Base-by-base conservation (phyloP, 2,113 vertebrate genomes). In the Pogonocichla stellata region DNA sequence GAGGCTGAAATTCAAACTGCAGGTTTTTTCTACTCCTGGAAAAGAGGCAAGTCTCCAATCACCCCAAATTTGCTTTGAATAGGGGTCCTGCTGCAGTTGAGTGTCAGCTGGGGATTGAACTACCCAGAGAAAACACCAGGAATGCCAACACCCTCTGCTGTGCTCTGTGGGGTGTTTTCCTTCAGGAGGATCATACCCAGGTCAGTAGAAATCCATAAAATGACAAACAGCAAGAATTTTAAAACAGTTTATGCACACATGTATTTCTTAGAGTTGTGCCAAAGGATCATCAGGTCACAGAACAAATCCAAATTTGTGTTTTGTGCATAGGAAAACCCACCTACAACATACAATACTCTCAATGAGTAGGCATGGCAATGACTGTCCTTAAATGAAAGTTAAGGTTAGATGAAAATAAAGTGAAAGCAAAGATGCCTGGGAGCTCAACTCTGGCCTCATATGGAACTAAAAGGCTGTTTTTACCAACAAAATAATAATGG, bases 341-440 rank as follows among this genome's bases (percentile, higher is more conserved):
- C 13, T 42, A 16, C 29, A 50, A 38, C 0, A 0, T 7, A 15
- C 8, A 72, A 45, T 4, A 5, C 4, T 16, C 25, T 18, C 23
- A 42, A 8, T 23, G 31, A 33, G 9, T 22, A 51, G 4, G 2
- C 33, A 23, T 26, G 28, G 14, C 13, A 36, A 56, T 74, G 25
- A 25, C 7, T 72, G 61, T 14, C 15, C 19, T 65, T 64, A 38
- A 22, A 33, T 9, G 19, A 75, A 56, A 50, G 6, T 43, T 25
- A 75, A 56, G 38, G 5, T 47, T 28, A n/a, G 10, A 29, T 36
- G 15, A 5, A 72, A 51, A 26, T 58, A 18, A 13, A 79, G 4
- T 40, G 43, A 60, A 78, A 67, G 10, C 11, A 51, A 53, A 48
- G 8, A 70, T 7, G 5, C 17, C 38, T 23, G 28, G 15, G 38